Evolutionary conservation across 2,888 invertebrate species (phyloP).

Genomic region (Pristionchus exspectatus): DNA sequence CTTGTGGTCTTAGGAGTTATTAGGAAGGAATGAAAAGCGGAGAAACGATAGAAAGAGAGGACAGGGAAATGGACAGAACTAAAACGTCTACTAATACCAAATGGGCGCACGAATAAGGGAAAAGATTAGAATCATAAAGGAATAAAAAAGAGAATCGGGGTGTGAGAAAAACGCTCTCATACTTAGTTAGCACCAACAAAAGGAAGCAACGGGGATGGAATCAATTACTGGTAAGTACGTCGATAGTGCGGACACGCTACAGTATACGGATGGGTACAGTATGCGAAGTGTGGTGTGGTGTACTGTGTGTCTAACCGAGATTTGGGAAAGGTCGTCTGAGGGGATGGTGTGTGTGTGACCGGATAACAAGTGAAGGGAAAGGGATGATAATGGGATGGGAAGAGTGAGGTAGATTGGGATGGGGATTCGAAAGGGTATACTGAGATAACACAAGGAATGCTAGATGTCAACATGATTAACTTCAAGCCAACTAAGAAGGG

Average conservation of each 20-base stretch:
- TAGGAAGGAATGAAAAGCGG: constrained; percentile 21
- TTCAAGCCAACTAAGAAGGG: background rate
- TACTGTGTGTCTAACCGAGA: constrained; percentile 3
- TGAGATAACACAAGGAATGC: constrained; percentile 37
- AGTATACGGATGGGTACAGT: constrained; percentile 22
- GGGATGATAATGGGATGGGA: background rate
- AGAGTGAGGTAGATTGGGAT: constrained; percentile 32
- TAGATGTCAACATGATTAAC: background rate
- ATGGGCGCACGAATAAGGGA: background rate
- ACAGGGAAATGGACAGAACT: background rate
- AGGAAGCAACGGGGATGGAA: constrained; percentile 11
- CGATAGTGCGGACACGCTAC: constrained; percentile 9
- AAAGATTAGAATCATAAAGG: background rate
- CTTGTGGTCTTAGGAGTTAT: constrained; percentile 20
- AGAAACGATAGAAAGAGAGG: constrained; percentile 29
- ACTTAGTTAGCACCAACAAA: constrained; percentile 26
- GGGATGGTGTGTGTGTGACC: constrained; percentile 27
- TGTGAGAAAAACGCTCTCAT: constrained; percentile 15
- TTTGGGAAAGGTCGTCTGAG: constrained; percentile 28
- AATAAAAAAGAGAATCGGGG: constrained; percentile 36
- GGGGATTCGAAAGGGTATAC: constrained; percentile 36
- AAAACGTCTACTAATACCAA: constrained; percentile 29
- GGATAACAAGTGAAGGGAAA: constrained; percentile 18
- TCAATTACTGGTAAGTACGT: constrained; percentile 22
- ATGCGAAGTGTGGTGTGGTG: background rate